phyloP scores from a whole-genome alignment of 1,140 invertebrate genomes.

The Zaprionus vittiger region DNA sequence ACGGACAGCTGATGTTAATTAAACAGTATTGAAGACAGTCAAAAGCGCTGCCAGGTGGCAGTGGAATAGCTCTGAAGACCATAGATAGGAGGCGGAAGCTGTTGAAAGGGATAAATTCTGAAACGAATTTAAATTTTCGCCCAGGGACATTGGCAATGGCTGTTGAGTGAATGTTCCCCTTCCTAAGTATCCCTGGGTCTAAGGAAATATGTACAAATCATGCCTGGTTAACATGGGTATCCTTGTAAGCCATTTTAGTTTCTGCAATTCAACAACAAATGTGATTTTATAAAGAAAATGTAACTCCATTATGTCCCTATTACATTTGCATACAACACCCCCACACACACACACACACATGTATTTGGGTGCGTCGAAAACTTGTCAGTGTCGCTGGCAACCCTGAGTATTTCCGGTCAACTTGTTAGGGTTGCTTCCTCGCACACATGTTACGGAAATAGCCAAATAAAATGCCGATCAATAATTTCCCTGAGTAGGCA shows the following conservation, averaged over 20 bases:
- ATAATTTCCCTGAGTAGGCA: conserved; percentile 61
- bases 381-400: neutral
- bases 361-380: neutral
- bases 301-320: conserved; percentile 56
- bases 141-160: conserved; percentile 43
- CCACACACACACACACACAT: neutral
- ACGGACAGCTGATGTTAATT: conserved; percentile 62
- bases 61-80: conserved; percentile 6
- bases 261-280: conserved; percentile 74
- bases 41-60: conserved; percentile 16
- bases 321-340: conserved; percentile 53
- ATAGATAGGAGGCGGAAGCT: neutral
- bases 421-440: conserved; percentile 45
- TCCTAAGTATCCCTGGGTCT: neutral
- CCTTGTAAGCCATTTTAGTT: conserved; percentile 36
- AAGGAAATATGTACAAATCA: conserved; percentile 39
- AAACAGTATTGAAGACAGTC: conserved; percentile 55
- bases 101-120: conserved; percentile 52
- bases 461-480: conserved; percentile 74
- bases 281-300: conserved; percentile 75
- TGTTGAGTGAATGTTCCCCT: conserved; percentile 9
- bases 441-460: conserved; percentile 56
- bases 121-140: conserved; percentile 76
- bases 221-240: conserved; percentile 18
- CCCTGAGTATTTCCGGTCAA: conserved; percentile 60